Base-by-base conservation (phyloP, 2,888 invertebrate species). In the Mayetiola destructor region DNA sequence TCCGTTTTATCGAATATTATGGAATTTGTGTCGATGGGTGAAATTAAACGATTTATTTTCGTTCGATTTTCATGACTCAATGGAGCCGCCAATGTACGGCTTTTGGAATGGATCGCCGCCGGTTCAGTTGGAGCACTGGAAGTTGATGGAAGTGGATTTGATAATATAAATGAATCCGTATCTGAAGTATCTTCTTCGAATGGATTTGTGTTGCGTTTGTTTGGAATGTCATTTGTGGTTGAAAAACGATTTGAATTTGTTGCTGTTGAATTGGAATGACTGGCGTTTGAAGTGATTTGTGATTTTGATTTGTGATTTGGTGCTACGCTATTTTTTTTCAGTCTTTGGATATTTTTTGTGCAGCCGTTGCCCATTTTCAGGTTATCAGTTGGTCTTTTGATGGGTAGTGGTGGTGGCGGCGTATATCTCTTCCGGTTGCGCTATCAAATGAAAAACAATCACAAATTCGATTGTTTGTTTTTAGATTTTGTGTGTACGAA, bases 261-360 rank as follows among this genome's bases (percentile, higher is more conserved):
- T 42, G 42, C 21, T 21, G 42, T 21, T 23, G 42, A 42, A 48
- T 48, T 2, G 27, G 42, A 12, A 36, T 36, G 12, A 35, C 29
- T 54, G 36, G 20, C n/a, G 53, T 6, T 30, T 6, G 14, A 10
- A 30, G 9, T 53, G 29, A 14, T 30, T 14, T 35, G 18, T 2
- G 9, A 35, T n/a, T 16, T 2, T 54, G 12, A 21, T 35, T 35
- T 18, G 54, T 54, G 12, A 21, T 35, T 35, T 18, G 54, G 54
- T 35, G 54, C 54, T 2, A 54, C 54, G 2, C 30, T 32, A 21
- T 54, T 54, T 54, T 54, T 54, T 21, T 48, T 48, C 48, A 23
- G 29, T 27, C 27, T 48, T 48, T 27, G 48, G 16, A 48, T n/a
- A 27, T 48, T 48, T 27, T 48, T 48, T 1, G 48, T 27, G n/a